Evolutionary conservation across 2,888 invertebrate species (phyloP), one percentile per base, ranked within the genome.

Genomic region (Eretmocerus hayati): DNA sequence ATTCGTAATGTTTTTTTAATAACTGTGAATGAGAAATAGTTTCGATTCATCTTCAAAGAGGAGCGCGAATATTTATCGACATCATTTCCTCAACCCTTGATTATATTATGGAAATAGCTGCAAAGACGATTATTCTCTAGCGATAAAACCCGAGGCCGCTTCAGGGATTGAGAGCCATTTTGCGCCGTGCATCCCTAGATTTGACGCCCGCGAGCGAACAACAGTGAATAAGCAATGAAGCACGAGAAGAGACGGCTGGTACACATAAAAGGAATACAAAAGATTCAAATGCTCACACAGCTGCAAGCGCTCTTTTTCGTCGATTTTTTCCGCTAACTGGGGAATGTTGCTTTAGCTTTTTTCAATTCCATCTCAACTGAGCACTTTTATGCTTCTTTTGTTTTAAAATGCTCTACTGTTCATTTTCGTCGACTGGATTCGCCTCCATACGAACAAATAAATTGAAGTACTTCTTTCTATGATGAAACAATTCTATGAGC

Each of bases 211-310:
- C 35, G 42, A 46, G 39, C 46, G 35, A 46, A 39, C 33, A 43
- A 46, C 46, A 43, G 43, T 51, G 50, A 51, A 51, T 51, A 43
- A 51, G 36, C 39, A 43, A 51, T 47, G 43, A 39, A 42, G 46
- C 16, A 43, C n/a, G 9, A 42, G 26, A n/a, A 46, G 41, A 51
- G 32, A 16, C 23, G 18, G n/a, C n/a, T n/a, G 47, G 47, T 33
- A 36, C 13, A 37, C 40, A 41, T 33, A 41, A 15, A 40, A 36
- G 43, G 47, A 26, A 26, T 30, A 46, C 42, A 46, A 50, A 50
- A 46, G 42, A n/a, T 20, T 45, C 11, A 11, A 42, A 50, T 31
- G 43, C 39, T 15, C 32, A 37, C 21, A 37, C 16, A 21, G 43
- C 48, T 43, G 33, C 41, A 22, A 42, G 50, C 42, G 21, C 39